Base-by-base conservation (phyloP, 2,797 vertebrate genomes). In the Okamejei kenojei region DNA sequence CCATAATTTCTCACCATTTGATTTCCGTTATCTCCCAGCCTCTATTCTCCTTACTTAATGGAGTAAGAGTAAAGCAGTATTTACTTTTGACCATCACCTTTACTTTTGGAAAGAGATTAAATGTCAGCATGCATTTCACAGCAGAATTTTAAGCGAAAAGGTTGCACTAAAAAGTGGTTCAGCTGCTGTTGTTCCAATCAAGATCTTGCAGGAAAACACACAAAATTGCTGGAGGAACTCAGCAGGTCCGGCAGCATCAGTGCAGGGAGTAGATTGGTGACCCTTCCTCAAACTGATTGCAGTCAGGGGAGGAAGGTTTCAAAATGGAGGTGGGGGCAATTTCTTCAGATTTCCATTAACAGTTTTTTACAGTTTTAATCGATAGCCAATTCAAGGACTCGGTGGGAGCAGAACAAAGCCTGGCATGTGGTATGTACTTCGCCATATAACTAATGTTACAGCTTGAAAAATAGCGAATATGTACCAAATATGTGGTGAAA, bases 1-100 rank as follows among this genome's bases (percentile, higher is more conserved):
- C 93, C 94, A 94, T 94, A 93, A 94, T 94, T 95, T 94, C 93
- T 93, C 61, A 58, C 94, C 94, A 94, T 95, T 93, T 93, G 95
- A 93, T 94, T 93, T 95, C 93, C 93, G 94, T 63, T 94, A 93
- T 94, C 93, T 94, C 80, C 93, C 86, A 94, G 77, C 94, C 93
- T 17, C 17, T 82, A 3, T 32, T 86, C 23, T 94, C 93, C 74
- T 80, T 23, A 94, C 94, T 94, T 93, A 94, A 94, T 94, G 61
- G 93, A 82, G 73, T 45, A 65, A 93, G 93, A 79, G 88, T 94
- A 92, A 95, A 95, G 94, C 95, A 94, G 80, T 58, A 1, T 94
- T 95, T 94, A 93, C 90, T 35, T 94, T 93, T 94, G 93, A 93
- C 94, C 94, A 95, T 94, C 10, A 94, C 94, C 94, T 95, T 90